Evolutionary conservation across 2,113 vertebrate genomes (phyloP).

Genomic region (Ceuthmochares aereus): DNA sequence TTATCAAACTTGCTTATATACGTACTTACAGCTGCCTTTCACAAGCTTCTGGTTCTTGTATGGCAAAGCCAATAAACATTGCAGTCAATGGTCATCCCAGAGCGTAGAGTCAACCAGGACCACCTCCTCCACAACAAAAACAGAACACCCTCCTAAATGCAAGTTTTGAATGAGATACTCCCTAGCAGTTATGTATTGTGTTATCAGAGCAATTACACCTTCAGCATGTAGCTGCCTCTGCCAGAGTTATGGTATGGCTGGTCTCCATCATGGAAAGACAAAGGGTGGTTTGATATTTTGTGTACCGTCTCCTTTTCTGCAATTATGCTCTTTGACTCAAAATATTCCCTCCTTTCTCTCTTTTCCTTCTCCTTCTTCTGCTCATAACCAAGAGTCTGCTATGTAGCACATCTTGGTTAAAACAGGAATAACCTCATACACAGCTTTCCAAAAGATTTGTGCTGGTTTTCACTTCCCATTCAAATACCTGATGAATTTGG

Average conservation of each 20-base stretch:
- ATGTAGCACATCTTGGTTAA: background rate
- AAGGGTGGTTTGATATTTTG: background rate
- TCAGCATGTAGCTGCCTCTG: background rate
- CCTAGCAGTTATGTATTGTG: background rate
- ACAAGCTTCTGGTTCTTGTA: background rate
- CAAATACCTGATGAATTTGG: background rate
- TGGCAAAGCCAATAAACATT: background rate
- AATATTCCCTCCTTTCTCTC: background rate
- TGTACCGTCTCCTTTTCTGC: background rate
- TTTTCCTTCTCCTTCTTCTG: background rate
- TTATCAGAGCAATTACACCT: background rate
- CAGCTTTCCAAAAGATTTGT: background rate
- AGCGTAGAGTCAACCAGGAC: background rate
- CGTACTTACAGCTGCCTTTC: background rate
- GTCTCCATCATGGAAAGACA: background rate
- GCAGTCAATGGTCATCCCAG: background rate
- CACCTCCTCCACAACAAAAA: background rate
- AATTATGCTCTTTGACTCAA: background rate
- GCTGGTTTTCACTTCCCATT: background rate
- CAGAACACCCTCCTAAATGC: background rate
- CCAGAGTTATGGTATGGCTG: background rate
- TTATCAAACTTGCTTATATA: background rate
- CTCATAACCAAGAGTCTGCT: background rate
- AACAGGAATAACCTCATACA: background rate
- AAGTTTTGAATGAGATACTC: background rate